Base-by-base conservation (phyloP, 2,797 vertebrate genomes). In the Chiroxiphia lanceolata region DNA sequence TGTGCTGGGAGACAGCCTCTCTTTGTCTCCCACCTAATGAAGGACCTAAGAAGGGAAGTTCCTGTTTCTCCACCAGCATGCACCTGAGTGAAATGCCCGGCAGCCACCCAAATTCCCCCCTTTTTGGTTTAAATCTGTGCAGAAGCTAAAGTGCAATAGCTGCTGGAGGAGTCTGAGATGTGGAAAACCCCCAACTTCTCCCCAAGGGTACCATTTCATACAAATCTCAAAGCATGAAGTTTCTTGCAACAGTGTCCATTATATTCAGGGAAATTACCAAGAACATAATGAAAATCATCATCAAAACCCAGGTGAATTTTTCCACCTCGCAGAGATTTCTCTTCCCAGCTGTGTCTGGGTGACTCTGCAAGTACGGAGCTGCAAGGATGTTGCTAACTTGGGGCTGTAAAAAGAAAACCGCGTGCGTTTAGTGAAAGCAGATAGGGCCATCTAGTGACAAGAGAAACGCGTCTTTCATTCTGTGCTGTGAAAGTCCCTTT, bases 391-490 rank as follows among this genome's bases (percentile, higher is more conserved):
- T 27, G 53, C 75, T 68, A 53, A 8, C 59, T 33, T 40, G 81
- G 42, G 22, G n/a, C 63, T 15, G 6, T 15, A 20, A 92, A 78
- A 87, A 38, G 72, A 38, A 87, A 94, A 38, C 13, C 0, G 0
- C 44, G 11, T 21, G 34, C 0, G 0, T 67, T 85, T 90, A 81
- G 38, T 40, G 47, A 96, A 94, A 94, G 92, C 71, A 65, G 26
- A 84, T 44, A 96, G 97, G 91, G 97, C 97, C 98, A 98, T 89
- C 98, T 98, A 94, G 97, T 97, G 98, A 97, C 95, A 64, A 82
- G 27, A 87, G 60, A 74, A 89, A 77, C 16, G 15, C 2, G 2
- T 44, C 71, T 60, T 81, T 78, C 42, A 12, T 83, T 77, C 45
- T 13, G 2, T 51, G 29, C 34, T 38, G 20, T 20, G 36, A 47